Evolutionary conservation across 2,113 vertebrate genomes (phyloP), one percentile per base, ranked within the genome.

Genomic region (Sinosuthora webbiana): DNA sequence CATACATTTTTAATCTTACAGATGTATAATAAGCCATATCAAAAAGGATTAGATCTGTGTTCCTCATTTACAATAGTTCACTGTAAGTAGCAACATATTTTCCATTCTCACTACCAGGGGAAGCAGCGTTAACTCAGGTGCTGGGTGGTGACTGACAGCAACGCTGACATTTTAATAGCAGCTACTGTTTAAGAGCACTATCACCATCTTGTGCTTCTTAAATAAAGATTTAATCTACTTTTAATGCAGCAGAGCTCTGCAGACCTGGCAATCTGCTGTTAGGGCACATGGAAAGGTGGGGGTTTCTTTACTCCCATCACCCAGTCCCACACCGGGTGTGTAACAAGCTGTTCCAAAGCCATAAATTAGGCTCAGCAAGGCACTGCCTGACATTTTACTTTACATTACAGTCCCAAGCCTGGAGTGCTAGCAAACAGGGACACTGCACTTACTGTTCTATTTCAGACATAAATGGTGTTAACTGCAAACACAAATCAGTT

Each of bases 91-190:
- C 81, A 95, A 49, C 71, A 70, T 67, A 28, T 74, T 93, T 77
- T 87, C 87, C 52, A 77, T 65, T 39, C 84, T 63, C 50, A 42
- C 5, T 63, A 49, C 30, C 78, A 85, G 41, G 42, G 41, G 47
- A 86, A 83, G 77, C 68, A 28, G 83, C 0, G 1, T 37, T 94
- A 84, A 68, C 74, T 68, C 84, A 78, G 83, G 81, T 71, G 45
- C 73, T n/a, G 3, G 7, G 64, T 52, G 73, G 11, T 92, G 91
- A 94, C 87, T 95, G 96, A 93, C 96, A 96, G 79, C 91, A 80
- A 33, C 1, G 2, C 78, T 95, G 95, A 96, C 94, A 90, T 94
- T 94, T 95, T 96, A 95, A 97, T 86, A 88, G 94, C 89, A 91
- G 78, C 90, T 62, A 63, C 91, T 91, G 79, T 88, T 96, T 88